phyloP scores from a whole-genome alignment of 2,888 invertebrate genomes.

The Scaptomyza cyrtandrae region DNA sequence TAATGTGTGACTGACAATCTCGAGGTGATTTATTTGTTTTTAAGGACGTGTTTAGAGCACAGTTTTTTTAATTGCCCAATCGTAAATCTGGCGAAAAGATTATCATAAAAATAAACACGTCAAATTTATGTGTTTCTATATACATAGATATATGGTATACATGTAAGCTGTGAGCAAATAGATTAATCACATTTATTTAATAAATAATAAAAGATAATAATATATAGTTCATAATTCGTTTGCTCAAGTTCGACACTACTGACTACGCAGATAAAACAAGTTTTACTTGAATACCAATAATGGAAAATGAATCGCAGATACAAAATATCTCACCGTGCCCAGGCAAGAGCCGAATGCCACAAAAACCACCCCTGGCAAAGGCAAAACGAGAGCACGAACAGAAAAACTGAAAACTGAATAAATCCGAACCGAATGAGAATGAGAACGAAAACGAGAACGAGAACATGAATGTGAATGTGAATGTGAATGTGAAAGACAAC shows the following conservation, averaged over 20 bases:
- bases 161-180: not conserved
- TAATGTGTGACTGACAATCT: slow-evolving; percentile 36
- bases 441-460: not conserved
- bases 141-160: not conserved
- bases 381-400: slow-evolving; percentile 22
- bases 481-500: slow-evolving; percentile 1
- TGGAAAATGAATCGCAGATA: slow-evolving; percentile 53
- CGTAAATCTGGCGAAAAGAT: slow-evolving; percentile 56
- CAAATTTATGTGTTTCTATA: slow-evolving; percentile 6
- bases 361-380: slow-evolving; percentile 54
- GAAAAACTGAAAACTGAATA: slow-evolving; percentile 20
- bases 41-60: slow-evolving; percentile 74
- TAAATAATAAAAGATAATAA: not conserved
- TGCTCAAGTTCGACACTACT: not conserved
- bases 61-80: slow-evolving; percentile 58
- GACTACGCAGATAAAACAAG: slow-evolving; percentile 18
- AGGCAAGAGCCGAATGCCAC: slow-evolving; percentile 38
- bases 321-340: slow-evolving; percentile 25
- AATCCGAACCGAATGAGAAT: slow-evolving; percentile 11
- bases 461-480: not conserved
- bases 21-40: slow-evolving; percentile 74
- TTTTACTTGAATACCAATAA: slow-evolving; percentile 42
- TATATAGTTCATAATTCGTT: not conserved
- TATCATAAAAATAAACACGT: slow-evolving; percentile 33
- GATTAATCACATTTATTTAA: no score